Evolutionary conservation across 2,113 vertebrate species (phyloP), one percentile per base, ranked within the genome.

Genomic region (Pedionomus torquatus): DNA sequence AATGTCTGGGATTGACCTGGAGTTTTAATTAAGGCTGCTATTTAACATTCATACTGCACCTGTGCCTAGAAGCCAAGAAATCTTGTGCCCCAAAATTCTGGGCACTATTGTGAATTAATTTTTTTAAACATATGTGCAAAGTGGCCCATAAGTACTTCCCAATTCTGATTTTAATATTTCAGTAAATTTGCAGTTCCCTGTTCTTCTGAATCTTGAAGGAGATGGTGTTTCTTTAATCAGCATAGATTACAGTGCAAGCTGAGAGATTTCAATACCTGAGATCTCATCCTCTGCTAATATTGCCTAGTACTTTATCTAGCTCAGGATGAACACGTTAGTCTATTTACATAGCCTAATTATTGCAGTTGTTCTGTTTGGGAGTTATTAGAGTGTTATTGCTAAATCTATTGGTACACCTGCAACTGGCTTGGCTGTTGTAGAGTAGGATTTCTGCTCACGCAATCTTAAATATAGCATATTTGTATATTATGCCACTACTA

Each of bases 271-370:
- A 51, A 33, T 31, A 23, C 55, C 70, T 84, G 84, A 64, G 25
- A 43, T 35, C 10, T 91, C 11, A 1, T 65, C 15, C 15, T 85
- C 43, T 37, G 24, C 20, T 94, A 82, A n/a, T 9, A 48, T 76
- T 39, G 64, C 41, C 35, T 84, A 92, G 25, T 60, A 61, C 35
- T 74, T 86, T 57, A 60, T 79, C 39, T 23, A 85, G 93, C 35
- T 65, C 26, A 60, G 43, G 33, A 93, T 48, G n/a, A 97, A 54
- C 28, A 82, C 44, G 72, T 87, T 87, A 58, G 81, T 91, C 94
- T 94, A 76, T 87, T 97, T 96, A 75, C 71, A 79, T 37, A 87
- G 65, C 77, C 89, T 94, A 92, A 96, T 97, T 96, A 97, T 93
- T 97, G 90, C 89, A 60, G 84, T 89, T 96, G 31, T 77, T 97